Evolutionary conservation across 30 jellyfish, hydroid and myxozoan species (phyloP), one percentile per base, ranked within the genome.

Genomic region (Nemopilema nomurai): DNA sequence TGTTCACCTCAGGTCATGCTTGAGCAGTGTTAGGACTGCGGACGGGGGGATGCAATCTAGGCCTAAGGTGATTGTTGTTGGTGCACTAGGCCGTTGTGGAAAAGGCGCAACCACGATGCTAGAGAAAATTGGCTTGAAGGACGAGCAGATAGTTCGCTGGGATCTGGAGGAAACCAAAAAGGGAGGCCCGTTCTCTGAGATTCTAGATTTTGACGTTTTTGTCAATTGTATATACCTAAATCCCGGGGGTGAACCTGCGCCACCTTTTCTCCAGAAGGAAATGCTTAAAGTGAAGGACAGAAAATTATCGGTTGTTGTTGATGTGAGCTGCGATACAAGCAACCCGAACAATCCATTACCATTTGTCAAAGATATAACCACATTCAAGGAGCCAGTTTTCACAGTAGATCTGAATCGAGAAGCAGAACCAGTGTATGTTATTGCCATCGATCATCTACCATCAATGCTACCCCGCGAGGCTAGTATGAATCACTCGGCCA

Each of bases 61-160:
- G 32, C 96, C 96, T 4, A 88, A 67, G 49, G 81, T 88, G 8
- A 33, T 88, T 50, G 91, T 88, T 25, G 71, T 88, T 81, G 96
- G 96, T 19, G 96, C 96, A 9, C 88, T 68, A 52, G 96, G 96
- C 17, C 78, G 96, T 1, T 89, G 96, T 75, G 96, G 96, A 0
- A 89, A 51, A 66, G 96, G 96, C 0, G 96, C 96, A 4, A 74
- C 90, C 0, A 18, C 74, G 0, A 84, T 84, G 81, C 69, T 80
- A 17, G 92, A 75, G 32, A 75, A 81, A 72, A 74, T 88, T 27
- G 96, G 96, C 62, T 67, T 88, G 1, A 87, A 87, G 20, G 41
- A 30, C 13, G 83, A 31, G 67, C 91, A 80, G 27, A 74, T 88
- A 0, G 72, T 74, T 0, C 57, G 73, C 31, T 88, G 96, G 96